Evolutionary conservation across 2,888 invertebrate genomes (phyloP).

Genomic region (Drosophila prolongata): DNA sequence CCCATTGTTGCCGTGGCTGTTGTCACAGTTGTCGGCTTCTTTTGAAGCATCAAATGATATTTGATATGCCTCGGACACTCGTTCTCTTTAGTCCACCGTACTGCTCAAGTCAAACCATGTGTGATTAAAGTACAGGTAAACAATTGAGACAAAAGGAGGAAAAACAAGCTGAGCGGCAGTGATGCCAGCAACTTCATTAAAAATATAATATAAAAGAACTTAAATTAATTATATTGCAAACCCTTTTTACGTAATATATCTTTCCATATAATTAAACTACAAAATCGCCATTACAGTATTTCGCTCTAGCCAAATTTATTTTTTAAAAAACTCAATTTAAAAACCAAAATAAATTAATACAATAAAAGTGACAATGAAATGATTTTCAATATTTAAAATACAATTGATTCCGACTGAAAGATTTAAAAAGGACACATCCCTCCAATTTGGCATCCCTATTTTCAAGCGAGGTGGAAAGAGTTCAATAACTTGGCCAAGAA

Average conservation of each 20-base stretch:
- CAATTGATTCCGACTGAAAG: neutral
- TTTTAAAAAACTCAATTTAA: too few species aligned
- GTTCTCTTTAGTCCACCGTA: constrained; percentile 14
- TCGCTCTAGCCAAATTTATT: too few species aligned
- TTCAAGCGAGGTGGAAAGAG: constrained; percentile 17
- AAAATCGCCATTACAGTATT: too few species aligned
- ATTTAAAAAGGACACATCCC: neutral
- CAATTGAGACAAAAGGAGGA: constrained; percentile 31
- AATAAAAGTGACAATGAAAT: too few species aligned
- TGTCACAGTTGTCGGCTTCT: constrained; percentile 45
- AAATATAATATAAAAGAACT: neutral
- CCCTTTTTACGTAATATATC: too few species aligned
- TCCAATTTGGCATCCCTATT: constrained; percentile 1
- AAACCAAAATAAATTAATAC: too few species aligned
- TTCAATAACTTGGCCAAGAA: constrained; percentile 57
- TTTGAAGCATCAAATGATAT: constrained; percentile 60
- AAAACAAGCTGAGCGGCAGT: constrained; percentile 1
- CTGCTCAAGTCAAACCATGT: constrained; percentile 55
- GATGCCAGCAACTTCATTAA: neutral
- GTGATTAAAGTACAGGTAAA: constrained; percentile 63
- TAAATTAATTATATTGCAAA: too few species aligned
- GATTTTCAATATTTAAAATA: neutral
- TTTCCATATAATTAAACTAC: too few species aligned
- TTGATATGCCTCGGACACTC: constrained; percentile 58
- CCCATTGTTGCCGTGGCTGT: constrained; percentile 29